Percentiles rank a stretch among this genome's conserved stretches.
Conservation (phyloP, 2,888 invertebrate species). For the Buathra laborator region DNA sequence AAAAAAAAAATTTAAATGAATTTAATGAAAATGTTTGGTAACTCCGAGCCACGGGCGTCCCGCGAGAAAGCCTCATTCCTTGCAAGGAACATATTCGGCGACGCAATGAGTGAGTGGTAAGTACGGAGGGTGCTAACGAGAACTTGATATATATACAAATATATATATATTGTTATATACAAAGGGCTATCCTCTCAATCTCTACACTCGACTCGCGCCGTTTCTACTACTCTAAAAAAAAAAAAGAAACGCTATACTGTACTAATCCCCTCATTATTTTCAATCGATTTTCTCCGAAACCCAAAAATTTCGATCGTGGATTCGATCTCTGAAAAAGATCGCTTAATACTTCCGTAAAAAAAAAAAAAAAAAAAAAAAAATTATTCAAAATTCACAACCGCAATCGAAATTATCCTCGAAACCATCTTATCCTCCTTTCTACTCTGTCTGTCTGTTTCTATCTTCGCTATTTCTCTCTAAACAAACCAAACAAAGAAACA, state of each 20-base stretch:
- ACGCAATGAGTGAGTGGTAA: conserved; percentile 84
- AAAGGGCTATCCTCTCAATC: conserved; percentile 67
- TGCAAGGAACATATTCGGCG: conserved; percentile 82
- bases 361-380: background rate
- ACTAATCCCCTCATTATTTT: conserved; percentile 19
- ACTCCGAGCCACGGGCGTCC: conserved; percentile 41
- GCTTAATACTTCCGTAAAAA: background rate
- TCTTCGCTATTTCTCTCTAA: conserved; percentile 44
- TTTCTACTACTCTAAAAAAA: conserved; percentile 67
- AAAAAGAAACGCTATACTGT: conserved; percentile 20
- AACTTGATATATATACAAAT: conserved; percentile 53
- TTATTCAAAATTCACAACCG: background rate
- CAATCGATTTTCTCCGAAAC: conserved; percentile 5
- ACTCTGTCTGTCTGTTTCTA: conserved; percentile 10
- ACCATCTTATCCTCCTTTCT: conserved; percentile 31
- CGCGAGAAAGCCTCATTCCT: conserved; percentile 75
- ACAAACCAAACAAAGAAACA: too few relatives aligned
- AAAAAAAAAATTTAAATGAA: background rate
- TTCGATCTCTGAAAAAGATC: background rate
- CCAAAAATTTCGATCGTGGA: conserved; percentile 26
- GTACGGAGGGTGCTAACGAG: conserved; percentile 81
- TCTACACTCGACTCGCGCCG: conserved; percentile 79
- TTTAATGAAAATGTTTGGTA: conserved; percentile 4
- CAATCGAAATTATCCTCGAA: conserved; percentile 28
- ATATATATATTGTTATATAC: conserved; percentile 33